These are phyloP conservation scores for Drosophila nigrodunni DNA, from an alignment of 1,140 invertebrate species.

Conservation along the genomic window DNA sequence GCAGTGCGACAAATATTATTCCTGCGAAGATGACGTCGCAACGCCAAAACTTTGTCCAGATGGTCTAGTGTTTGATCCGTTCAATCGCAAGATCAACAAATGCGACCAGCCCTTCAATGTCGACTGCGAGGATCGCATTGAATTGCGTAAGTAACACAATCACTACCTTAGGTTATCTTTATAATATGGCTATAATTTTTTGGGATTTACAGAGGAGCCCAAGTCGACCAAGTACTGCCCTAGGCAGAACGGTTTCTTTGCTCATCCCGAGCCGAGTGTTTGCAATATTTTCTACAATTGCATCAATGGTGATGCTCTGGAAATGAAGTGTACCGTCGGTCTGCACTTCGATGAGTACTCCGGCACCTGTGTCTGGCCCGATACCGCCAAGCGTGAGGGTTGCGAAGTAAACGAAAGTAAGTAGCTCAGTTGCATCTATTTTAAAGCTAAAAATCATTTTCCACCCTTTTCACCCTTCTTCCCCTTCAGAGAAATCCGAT, in stretches of 20 bases:
- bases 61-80: slow-evolving; percentile 93
- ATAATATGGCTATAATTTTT: not conserved
- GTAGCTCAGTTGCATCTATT: slow-evolving; percentile 3
- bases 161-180: not conserved
- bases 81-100: slow-evolving; percentile 93
- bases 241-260: slow-evolving; percentile 94
- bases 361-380: slow-evolving; percentile 94
- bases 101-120: slow-evolving; percentile 96
- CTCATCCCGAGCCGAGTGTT: slow-evolving; percentile 91
- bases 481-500: slow-evolving; percentile 87
- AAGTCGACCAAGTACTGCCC: slow-evolving; percentile 91
- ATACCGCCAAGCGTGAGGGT: slow-evolving; percentile 90
- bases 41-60: slow-evolving; percentile 92
- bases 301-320: slow-evolving; percentile 92
- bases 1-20: slow-evolving; percentile 94
- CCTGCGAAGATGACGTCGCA: slow-evolving; percentile 90
- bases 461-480: not conserved
- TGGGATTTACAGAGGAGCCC: slow-evolving; percentile 88
- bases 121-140: slow-evolving; percentile 93
- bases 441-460: not conserved
- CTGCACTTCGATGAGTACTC: slow-evolving; percentile 95
- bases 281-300: slow-evolving; percentile 96
- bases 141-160: slow-evolving; percentile 91
- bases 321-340: slow-evolving; percentile 93
- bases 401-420: slow-evolving; percentile 85